Percentiles rank a stretch among this genome's conserved stretches.
phyloP scores from a whole-genome alignment of 30 jellyfish, hydroid and myxozoan species.

The Aurelia aurita region DNA sequence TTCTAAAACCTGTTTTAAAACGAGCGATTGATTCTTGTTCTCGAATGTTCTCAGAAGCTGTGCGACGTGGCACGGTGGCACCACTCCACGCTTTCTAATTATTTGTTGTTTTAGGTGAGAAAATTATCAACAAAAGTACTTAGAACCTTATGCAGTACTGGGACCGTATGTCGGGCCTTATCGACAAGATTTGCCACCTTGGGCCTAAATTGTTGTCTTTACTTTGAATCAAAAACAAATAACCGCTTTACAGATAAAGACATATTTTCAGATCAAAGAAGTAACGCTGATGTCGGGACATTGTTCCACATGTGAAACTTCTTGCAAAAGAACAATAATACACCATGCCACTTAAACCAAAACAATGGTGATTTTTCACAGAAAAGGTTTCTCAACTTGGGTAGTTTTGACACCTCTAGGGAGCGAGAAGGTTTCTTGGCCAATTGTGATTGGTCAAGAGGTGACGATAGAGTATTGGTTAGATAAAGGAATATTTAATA shows the following conservation, averaged over 20 bases:
- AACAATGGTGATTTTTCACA: slow-evolving; percentile 41
- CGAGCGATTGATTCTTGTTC: too few relatives aligned
- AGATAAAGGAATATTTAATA: slow-evolving; percentile 32
- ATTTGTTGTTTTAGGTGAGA: too few relatives aligned
- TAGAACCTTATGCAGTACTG: too few relatives aligned
- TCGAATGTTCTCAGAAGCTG: too few relatives aligned
- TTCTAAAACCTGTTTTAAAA: too few relatives aligned
- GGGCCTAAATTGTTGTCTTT: background rate
- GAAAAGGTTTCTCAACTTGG: slow-evolving; percentile 31
- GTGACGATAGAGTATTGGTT: slow-evolving; percentile 74
- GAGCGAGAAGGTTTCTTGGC: slow-evolving; percentile 26
- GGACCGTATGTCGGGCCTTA: too few relatives aligned
- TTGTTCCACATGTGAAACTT: slow-evolving; percentile 44
- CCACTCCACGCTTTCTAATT: too few relatives aligned
- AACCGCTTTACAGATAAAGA: slow-evolving; percentile 25
- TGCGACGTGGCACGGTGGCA: too few relatives aligned
- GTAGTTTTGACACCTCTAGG: slow-evolving; percentile 75
- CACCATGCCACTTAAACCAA: slow-evolving; percentile 61
- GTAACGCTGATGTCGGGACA: slow-evolving; percentile 32
- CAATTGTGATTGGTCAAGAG: slow-evolving; percentile 60
- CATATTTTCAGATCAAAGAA: background rate
- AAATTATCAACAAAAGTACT: too few relatives aligned
- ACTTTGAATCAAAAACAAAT: slow-evolving; percentile 1
- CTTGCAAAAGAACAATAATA: slow-evolving; percentile 18
- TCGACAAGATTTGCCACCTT: slow-evolving; percentile 14